Evolutionary conservation across 2,113 vertebrate genomes (phyloP).

Genomic region (Salminus brasiliensis): DNA sequence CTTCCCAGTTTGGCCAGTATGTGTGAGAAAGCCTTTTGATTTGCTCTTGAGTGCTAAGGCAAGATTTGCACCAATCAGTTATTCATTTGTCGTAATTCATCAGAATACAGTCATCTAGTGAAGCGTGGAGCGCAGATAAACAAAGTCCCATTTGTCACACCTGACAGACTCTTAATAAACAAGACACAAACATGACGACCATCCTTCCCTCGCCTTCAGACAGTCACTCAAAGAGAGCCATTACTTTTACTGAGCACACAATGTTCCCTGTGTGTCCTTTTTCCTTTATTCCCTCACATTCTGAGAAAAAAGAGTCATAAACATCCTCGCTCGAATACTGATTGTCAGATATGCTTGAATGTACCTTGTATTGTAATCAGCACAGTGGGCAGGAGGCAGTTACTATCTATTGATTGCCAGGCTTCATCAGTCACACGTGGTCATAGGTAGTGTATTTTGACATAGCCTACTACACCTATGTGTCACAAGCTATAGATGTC

Average conservation of each 20-base stretch:
- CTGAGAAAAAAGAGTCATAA: background rate
- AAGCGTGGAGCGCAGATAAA: conserved; percentile 28
- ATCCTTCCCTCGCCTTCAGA: background rate
- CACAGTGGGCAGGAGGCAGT: background rate
- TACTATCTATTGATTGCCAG: background rate
- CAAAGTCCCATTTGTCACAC: conserved; percentile 52
- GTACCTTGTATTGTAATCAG: background rate
- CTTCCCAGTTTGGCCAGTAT: background rate
- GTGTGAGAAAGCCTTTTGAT: conserved; percentile 30
- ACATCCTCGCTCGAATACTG: background rate
- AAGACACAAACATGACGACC: conserved; percentile 13
- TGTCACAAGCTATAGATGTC: too few relatives aligned
- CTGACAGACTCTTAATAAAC: conserved; percentile 40
- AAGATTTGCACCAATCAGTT: conserved; percentile 18
- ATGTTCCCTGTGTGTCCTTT: background rate
- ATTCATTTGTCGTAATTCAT: conserved; percentile 43
- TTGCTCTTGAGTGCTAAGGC: conserved; percentile 27
- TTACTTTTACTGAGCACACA: background rate
- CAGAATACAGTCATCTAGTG: conserved; percentile 6
- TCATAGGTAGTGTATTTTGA: background rate
- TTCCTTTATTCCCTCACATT: background rate
- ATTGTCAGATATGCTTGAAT: background rate
- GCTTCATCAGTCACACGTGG: background rate
- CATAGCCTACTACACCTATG: too few relatives aligned
- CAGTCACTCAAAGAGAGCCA: background rate